Percentiles rank a stretch among this genome's conserved stretches.
phyloP scores from a whole-genome alignment of 2,113 vertebrate genomes.

The Cyanistes caeruleus region DNA sequence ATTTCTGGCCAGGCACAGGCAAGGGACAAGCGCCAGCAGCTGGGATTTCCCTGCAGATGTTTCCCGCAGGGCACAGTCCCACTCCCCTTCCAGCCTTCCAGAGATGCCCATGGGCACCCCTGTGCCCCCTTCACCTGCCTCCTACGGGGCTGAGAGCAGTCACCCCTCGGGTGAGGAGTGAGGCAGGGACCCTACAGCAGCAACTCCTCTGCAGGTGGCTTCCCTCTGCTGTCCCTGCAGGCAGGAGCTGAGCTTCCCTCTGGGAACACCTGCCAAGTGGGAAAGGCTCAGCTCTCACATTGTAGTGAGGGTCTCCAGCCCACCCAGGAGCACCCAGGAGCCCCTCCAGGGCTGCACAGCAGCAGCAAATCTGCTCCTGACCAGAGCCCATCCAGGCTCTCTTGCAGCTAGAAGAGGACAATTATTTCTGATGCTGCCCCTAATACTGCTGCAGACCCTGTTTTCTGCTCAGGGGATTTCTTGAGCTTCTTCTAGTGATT shows the following conservation, averaged over 20 bases:
- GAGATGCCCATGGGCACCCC: neutral
- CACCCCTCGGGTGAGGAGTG: neutral
- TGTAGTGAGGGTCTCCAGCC: accelerated
- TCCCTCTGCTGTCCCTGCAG: neutral
- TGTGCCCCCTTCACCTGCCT: neutral
- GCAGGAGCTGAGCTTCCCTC: neutral
- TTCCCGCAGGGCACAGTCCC: accelerated
- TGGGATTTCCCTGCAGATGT: neutral
- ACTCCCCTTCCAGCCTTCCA: neutral
- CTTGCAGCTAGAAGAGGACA: too few relatives aligned
- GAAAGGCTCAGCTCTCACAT: accelerated
- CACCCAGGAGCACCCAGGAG: neutral
- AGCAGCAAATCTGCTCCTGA: neutral
- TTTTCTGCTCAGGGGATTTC: neutral
- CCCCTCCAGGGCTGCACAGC: neutral
- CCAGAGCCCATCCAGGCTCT: neutral
- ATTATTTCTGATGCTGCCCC: neutral
- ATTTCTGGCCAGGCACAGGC: neutral
- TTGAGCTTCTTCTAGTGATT: neutral
- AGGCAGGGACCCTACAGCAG: neutral
- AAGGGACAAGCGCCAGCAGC: neutral
- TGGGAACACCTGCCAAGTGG: accelerated
- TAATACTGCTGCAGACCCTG: neutral
- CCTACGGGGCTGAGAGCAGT: accelerated
- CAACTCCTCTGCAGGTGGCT: neutral